Evolutionary conservation across 2,888 invertebrate genomes (phyloP), one percentile per base, ranked within the genome.

Genomic region (Meteorus colon): DNA sequence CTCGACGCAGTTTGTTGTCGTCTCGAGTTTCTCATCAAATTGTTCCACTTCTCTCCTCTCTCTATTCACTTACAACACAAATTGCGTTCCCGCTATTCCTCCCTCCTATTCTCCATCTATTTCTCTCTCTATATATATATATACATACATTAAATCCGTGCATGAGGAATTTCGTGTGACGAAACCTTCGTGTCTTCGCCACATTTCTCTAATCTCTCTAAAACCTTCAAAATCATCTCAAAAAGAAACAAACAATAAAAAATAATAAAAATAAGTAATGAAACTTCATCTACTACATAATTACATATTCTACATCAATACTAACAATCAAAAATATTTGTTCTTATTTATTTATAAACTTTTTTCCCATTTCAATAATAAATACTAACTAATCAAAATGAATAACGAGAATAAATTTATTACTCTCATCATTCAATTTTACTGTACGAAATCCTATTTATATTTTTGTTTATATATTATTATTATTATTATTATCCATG

Each of bases 11-110:
- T 62, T 48, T 41, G 45, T 62, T 34, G 62, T 74, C 27, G 24
- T 24, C 14, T 14, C 27, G 48, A 48, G 74, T 63, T 62, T 19
- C 60, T 51, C 74, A 74, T 74, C 68, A 68, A 74, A 68, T 51
- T 24, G 62, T 14, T 60, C 59, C 12, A 16, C 59, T 0, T 60
- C 19, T 19, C 27, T 29, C 12, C 27, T 29, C 62, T 16, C 62
- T 14, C 14, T 31, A 62, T 62, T 29, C 29, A 27, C 31, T 31
- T 31, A 31, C 62, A 62, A 55, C 19, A 19, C 55, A 55, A 55
- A 55, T 55, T 55, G 19, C 55, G 19, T 55, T 6, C 55, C 24
- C 55, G 55, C 24, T 55, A 55, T 55, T 55, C 14, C 48, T 48
- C n/a, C 48, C 48, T 48, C 16, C 48, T 8, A 45, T 14, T 14